phyloP scores from a whole-genome alignment of 2,888 invertebrate genomes.

The Listrodromus nycthemerus region DNA sequence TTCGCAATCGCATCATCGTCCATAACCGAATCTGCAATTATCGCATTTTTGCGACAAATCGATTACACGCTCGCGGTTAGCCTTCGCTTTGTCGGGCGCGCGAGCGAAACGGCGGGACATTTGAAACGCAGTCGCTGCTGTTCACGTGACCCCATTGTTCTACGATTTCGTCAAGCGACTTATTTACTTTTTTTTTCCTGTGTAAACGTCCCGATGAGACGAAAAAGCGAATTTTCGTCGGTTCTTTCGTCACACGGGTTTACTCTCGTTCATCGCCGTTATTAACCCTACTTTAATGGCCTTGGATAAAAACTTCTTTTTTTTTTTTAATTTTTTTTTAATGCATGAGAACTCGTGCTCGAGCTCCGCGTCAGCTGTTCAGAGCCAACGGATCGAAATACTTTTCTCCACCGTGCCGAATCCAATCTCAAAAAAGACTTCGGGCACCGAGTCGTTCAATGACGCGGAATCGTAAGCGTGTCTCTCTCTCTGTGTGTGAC shows the following conservation, averaged over 20 bases:
- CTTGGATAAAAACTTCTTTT: not conserved
- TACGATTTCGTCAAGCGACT: not conserved
- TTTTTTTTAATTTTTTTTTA: not conserved
- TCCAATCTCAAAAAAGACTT: not conserved
- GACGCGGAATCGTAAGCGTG: not conserved
- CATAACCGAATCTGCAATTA: not conserved
- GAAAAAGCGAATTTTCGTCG: not conserved
- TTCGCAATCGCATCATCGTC: not conserved
- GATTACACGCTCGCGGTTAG: not conserved
- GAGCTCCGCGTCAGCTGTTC: not conserved
- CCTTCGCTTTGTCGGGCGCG: not conserved
- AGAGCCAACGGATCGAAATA: constrained; percentile 1
- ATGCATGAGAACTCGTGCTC: not conserved
- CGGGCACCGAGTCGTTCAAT: not conserved
- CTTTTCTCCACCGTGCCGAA: not conserved
- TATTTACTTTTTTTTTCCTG: not conserved
- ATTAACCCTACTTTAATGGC: not conserved
- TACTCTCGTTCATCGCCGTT: not conserved
- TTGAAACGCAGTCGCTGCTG: constrained; percentile 46
- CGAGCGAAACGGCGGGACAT: constrained; percentile 26
- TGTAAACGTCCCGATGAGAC: not conserved
- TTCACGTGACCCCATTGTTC: constrained; percentile 51
- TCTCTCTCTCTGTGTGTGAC: not conserved
- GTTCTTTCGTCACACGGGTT: not conserved
- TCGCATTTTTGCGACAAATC: not conserved